Evolutionary conservation across 2,113 vertebrate genomes (phyloP).

Genomic region (Leptodactylus fuscus): DNA sequence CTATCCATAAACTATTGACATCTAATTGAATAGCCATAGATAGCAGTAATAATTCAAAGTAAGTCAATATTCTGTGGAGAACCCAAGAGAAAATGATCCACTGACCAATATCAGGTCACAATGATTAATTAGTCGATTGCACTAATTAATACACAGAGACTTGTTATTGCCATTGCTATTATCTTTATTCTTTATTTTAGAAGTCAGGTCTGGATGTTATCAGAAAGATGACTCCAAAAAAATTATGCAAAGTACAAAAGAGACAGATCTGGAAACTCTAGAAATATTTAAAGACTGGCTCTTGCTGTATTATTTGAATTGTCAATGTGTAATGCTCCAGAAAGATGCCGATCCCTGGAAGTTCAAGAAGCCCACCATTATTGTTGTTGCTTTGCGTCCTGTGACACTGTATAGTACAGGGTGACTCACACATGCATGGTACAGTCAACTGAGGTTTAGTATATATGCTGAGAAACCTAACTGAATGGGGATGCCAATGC

Average conservation of each 20-base stretch:
- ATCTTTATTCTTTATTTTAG: neutral
- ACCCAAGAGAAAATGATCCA: neutral
- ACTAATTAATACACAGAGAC: constrained; percentile 1
- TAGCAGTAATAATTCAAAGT: constrained; percentile 9
- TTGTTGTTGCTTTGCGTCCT: too few species aligned
- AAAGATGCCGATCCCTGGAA: too few species aligned
- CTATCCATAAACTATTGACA: neutral
- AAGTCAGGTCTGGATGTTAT: neutral
- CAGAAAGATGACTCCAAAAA: neutral
- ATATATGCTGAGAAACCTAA: too few species aligned
- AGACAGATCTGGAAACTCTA: too few species aligned
- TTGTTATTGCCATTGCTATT: neutral
- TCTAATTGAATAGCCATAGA: constrained; percentile 13
- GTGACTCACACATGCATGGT: too few species aligned
- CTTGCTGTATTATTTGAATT: too few species aligned
- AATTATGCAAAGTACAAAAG: neutral
- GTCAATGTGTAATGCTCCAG: too few species aligned
- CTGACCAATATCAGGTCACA: constrained; percentile 1
- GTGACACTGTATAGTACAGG: too few species aligned
- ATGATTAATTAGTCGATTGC: constrained; percentile 26
- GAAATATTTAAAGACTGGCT: too few species aligned
- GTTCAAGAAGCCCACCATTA: too few species aligned
- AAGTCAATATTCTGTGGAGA: constrained; percentile 27
- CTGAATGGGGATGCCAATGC: too few species aligned
- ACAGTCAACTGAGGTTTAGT: too few species aligned